Conservation (phyloP, 2,888 invertebrate genomes). For the Pseudococcus longispinus region DNA sequence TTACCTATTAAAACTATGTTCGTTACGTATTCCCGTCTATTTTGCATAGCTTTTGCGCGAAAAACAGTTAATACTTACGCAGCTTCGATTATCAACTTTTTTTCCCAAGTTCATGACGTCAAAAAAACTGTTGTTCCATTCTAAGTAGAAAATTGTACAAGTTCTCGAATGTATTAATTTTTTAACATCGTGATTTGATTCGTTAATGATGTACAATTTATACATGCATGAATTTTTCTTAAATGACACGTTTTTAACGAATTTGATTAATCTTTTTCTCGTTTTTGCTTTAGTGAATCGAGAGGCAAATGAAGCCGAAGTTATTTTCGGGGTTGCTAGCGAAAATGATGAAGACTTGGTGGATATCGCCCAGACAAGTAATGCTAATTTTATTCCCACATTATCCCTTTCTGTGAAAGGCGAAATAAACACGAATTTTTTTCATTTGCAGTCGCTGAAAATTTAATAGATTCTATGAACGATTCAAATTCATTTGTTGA, state of each 20-base stretch:
- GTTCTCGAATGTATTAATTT: neutral
- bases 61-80: neutral
- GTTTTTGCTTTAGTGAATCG: neutral
- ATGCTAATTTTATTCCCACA: neutral
- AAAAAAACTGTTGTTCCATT: conserved; percentile 12
- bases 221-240: neutral
- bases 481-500: neutral
- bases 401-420: neutral
- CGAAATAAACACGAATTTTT: neutral
- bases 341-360: neutral
- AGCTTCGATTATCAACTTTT: neutral
- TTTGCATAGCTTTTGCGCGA: no score
- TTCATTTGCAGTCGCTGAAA: neutral
- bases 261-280: neutral
- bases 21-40: neutral
- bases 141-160: neutral
- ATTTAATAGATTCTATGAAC: neutral
- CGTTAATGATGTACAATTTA: neutral
- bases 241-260: neutral
- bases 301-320: neutral
- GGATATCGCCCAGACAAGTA: neutral
- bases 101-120: neutral
- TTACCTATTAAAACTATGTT: neutral
- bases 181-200: neutral
- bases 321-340: neutral